A percentile compares a stretch with the other conserved stretches of the same genome.
Conservation (phyloP, 1,140 invertebrate species). For the Drosophila pandora region DNA sequence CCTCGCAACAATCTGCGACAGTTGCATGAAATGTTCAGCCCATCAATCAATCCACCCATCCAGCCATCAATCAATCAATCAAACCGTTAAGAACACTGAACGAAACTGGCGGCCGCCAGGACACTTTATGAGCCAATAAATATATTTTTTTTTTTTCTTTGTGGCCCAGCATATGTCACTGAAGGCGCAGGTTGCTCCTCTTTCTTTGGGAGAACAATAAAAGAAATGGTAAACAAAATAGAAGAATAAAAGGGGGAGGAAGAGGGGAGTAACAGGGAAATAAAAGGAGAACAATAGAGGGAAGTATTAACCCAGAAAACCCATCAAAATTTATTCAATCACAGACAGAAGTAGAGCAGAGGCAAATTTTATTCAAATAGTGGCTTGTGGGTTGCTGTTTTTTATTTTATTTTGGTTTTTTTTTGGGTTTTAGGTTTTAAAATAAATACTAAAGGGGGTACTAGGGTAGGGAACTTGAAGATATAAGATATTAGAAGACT, state of each 20-base stretch:
- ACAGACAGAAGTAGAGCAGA: conserved; percentile 3
- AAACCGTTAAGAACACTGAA: conserved; percentile 22
- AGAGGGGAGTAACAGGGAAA: not conserved
- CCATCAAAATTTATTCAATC: conserved; percentile 19
- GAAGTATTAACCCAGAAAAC: not conserved
- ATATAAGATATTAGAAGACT: no score
- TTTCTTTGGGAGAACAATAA: no score
- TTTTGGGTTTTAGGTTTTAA: conserved; percentile 13
- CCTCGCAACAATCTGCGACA: conserved; percentile 36
- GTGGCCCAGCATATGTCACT: conserved; percentile 9
- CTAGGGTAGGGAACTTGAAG: not conserved
- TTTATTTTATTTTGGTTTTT: not conserved
- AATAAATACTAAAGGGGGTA: conserved; percentile 1
- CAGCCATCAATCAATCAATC: conserved; percentile 35
- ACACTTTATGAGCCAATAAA: conserved; percentile 23
- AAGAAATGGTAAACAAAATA: no score
- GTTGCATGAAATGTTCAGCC: conserved; percentile 34
- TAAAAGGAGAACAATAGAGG: not conserved
- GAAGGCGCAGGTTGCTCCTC: not conserved
- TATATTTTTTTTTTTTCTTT: not conserved
- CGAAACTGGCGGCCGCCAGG: conserved; percentile 14
- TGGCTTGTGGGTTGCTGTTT: not conserved
- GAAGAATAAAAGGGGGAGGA: no score
- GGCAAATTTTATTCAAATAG: conserved; percentile 28
- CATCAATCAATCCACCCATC: conserved; percentile 61